phyloP scores from a whole-genome alignment of 2,113 vertebrate species.

The Isichthys henryi region DNA sequence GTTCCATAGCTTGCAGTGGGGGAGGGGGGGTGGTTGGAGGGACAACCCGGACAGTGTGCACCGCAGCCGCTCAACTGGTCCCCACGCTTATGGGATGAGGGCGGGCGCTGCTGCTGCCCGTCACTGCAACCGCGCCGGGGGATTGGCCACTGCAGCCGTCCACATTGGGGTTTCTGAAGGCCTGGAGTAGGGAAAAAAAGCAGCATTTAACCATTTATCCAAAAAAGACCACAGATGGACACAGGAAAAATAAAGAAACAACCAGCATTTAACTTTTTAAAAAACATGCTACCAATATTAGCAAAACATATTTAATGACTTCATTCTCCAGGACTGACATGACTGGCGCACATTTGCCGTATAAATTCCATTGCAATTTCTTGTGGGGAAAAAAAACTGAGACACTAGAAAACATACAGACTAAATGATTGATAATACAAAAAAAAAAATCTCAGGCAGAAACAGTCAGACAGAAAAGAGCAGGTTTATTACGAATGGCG shows the following conservation, averaged over 20 bases:
- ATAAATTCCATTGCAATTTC: not conserved
- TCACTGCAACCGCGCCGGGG: slow-evolving; percentile 23
- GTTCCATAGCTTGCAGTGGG: slow-evolving; percentile 74
- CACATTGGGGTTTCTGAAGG: slow-evolving; percentile 29
- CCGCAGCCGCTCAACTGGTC: slow-evolving; percentile 38
- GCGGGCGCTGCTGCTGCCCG: slow-evolving; percentile 28
- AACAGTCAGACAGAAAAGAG: too few relatives aligned
- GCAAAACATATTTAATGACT: not conserved
- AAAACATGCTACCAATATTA: not conserved
- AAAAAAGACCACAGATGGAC: not conserved
- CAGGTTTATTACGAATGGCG: not conserved
- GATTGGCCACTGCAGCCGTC: not conserved
- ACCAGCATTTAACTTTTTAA: not conserved
- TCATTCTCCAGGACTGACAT: not conserved
- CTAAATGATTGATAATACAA: not conserved
- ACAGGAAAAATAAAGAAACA: not conserved
- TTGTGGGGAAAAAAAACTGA: not conserved
- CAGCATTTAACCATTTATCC: not conserved
- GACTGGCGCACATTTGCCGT: not conserved
- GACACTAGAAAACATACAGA: not conserved
- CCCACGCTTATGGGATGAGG: slow-evolving; percentile 47
- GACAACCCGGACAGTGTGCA: slow-evolving; percentile 47
- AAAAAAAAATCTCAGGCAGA: not conserved
- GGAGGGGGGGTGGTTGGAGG: slow-evolving; percentile 44
- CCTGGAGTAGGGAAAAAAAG: slow-evolving; percentile 26